These are phyloP conservation scores for Propithecus deckenii DNA, from an alignment of 2,797 vertebrate species.

Conservation along the genomic window DNA sequence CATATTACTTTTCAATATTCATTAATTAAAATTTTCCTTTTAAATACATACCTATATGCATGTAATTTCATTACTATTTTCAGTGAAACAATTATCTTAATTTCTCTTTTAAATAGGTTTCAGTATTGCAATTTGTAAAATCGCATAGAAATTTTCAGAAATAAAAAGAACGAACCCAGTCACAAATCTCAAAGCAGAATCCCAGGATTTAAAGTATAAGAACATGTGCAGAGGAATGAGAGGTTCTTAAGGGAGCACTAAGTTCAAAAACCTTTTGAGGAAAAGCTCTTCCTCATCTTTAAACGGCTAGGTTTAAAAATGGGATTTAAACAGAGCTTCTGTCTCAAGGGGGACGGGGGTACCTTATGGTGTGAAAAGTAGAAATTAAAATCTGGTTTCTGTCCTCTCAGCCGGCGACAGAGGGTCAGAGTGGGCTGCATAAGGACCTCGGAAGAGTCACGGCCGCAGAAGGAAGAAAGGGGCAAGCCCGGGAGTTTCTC, in stretches of 20 bases:
- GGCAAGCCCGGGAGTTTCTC: not conserved
- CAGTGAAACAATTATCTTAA: not conserved
- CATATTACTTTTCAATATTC: not conserved
- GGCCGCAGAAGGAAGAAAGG: not conserved
- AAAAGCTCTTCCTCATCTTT: not conserved
- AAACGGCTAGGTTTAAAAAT: slow-evolving; percentile 30
- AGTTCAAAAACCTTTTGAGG: not conserved
- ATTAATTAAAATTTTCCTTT: not conserved
- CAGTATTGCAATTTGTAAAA: not conserved
- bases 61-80: not conserved
- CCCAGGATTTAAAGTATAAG: not conserved
- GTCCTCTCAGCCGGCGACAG: not conserved
- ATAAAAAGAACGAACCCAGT: not conserved
- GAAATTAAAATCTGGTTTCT: not conserved
- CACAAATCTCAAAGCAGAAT: slow-evolving; percentile 36
- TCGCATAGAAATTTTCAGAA: not conserved
- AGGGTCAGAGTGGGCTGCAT: not conserved
- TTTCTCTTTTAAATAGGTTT: not conserved
- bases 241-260: not conserved
- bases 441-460: not conserved
- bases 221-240: not conserved
- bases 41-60: not conserved
- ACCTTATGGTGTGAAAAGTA: not conserved
- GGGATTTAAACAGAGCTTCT: not conserved
- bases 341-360: not conserved